A percentile compares a stretch with the other conserved stretches of the same genome.
These are phyloP conservation scores for Meganola albula DNA, from an alignment of 2,888 invertebrate genomes.

Conservation along the genomic window DNA sequence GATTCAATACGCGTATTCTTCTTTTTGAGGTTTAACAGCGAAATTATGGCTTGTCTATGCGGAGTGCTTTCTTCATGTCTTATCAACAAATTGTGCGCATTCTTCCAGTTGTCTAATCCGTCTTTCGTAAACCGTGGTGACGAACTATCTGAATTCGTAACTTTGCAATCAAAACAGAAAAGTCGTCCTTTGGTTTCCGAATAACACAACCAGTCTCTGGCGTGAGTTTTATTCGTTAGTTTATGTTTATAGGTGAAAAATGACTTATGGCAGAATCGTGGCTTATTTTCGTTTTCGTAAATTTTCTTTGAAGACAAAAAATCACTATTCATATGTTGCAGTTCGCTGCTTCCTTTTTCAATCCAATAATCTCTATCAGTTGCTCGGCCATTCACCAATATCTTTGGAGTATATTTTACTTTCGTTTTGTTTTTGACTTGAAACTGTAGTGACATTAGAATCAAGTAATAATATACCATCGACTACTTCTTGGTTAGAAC, in stretches of 20 bases:
- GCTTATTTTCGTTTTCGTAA: not conserved
- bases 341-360: conserved; percentile 4
- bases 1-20: conserved; percentile 1
- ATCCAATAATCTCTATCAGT: conserved; percentile 4
- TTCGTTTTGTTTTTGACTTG: not conserved
- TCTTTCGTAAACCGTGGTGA: conserved; percentile 1
- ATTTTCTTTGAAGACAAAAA: conserved; percentile 3
- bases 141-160: conserved; percentile 3
- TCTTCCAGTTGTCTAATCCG: not conserved
- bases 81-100: conserved; percentile 4
- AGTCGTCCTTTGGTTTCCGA: conserved; percentile 3
- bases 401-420: conserved; percentile 2
- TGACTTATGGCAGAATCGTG: not conserved
- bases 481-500: conserved; percentile 2
- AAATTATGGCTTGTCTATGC: conserved; percentile 2
- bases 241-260: conserved; percentile 1
- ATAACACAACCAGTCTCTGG: conserved; percentile 1
- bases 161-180: conserved; percentile 3
- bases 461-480: not conserved
- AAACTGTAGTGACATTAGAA: not conserved
- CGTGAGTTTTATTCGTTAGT: conserved; percentile 2
- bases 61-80: conserved; percentile 4
- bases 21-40: conserved; percentile 1
- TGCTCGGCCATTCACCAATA: conserved; percentile 5
- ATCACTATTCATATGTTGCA: conserved; percentile 5